Base-by-base conservation (phyloP, 2,888 invertebrate genomes). In the Candidula unifasciata region DNA sequence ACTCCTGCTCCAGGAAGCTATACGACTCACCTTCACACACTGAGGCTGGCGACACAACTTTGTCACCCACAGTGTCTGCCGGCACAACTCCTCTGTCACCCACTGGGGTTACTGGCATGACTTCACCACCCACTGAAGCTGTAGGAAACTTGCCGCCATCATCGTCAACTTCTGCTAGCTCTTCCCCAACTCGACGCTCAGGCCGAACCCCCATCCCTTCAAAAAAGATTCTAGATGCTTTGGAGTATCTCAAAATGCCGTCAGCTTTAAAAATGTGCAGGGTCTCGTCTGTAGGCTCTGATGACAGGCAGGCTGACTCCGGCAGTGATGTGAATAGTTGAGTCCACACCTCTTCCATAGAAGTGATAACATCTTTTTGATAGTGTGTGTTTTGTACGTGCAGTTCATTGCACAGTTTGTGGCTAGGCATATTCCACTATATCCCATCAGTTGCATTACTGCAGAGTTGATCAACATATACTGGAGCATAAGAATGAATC, bases 121-220 rank as follows among this genome's bases (percentile, higher is more conserved):
- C 21, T 8, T 30, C 16, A 24, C 33, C 33, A 33, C 18, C 5
- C 1, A n/a, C n/a, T 44, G 44, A 44, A 44, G 44, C 44, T 44
- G 44, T 44, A 44, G 13, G 44, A 57, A 10, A 57, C 74, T 52
- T 27, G 33, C 35, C 69, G 18, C 73, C 37, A 27, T n/a, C 73
- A 37, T 10, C 64, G 10, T 37, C 78, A 64, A 18, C 35, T 37
- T 64, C 60, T 24, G 54, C 77, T 33, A 73, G 71, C 52, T 35
- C 68, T 30, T 83, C 83, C 10, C 83, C 83, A 27, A 37, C 83
- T 27, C 69, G 83, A 27, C 83, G 83, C 33, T 79, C 79, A 0
- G 37, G 83, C 3, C 69, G 83, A 1, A 83, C 83, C 10, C 83
- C 78, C 37, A 57, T 83, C 37, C 83, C 83, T 6, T 83, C 83